phyloP scores from a whole-genome alignment of 2,797 vertebrate species.

The Sternotherus odoratus region DNA sequence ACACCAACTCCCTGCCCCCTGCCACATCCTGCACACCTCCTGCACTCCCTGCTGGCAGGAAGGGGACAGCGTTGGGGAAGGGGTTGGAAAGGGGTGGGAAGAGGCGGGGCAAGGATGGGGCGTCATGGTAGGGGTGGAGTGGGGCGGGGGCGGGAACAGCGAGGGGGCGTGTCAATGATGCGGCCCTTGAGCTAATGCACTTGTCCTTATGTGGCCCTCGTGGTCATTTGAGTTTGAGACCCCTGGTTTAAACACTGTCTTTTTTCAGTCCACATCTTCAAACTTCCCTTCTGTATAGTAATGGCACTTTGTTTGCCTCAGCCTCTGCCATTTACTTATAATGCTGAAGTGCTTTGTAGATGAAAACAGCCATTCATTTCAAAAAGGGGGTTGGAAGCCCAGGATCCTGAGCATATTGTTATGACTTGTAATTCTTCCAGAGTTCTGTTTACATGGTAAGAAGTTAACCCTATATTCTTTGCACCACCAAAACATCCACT shows the following conservation, averaged over 20 bases:
- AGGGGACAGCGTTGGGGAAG: no score
- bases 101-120: no score
- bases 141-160: no score
- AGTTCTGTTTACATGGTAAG: background rate
- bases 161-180: no score
- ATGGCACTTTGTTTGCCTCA: background rate
- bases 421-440: background rate
- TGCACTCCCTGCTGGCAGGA: no score
- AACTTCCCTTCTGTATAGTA: fast-evolving
- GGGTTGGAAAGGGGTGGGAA: no score
- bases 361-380: background rate
- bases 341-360: background rate
- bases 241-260: background rate
- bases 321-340: fast-evolving
- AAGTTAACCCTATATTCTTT: background rate
- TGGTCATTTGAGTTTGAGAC: no score
- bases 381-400: background rate
- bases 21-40: no score
- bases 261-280: background rate
- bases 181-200: no score
- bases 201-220: no score
- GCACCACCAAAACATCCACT: background rate
- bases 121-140: no score
- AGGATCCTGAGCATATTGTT: background rate
- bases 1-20: no score